Evolutionary conservation across 2,797 vertebrate genomes (phyloP).

Genomic region (Phoeniculus purpureus): DNA sequence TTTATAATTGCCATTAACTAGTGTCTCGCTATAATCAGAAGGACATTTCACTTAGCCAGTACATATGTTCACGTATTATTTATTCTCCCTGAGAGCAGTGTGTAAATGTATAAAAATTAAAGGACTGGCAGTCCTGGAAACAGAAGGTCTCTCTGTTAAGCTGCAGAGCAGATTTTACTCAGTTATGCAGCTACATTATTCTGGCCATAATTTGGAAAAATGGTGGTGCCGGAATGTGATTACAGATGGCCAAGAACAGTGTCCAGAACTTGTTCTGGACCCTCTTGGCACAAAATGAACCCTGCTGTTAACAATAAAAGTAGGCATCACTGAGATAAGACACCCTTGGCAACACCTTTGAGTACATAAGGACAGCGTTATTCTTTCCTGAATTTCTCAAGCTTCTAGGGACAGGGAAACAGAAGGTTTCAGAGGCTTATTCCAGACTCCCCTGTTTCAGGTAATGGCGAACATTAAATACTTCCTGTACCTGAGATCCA

Average conservation of each 20-base stretch:
- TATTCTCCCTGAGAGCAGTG: conserved; percentile 32
- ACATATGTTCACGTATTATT: conserved; percentile 62
- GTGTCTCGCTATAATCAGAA: not conserved
- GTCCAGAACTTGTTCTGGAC: conserved; percentile 14
- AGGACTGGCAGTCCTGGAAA: conserved; percentile 48
- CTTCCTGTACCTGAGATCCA: not conserved
- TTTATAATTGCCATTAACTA: conserved; percentile 41
- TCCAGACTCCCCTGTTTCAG: not conserved
- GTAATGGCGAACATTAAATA: not conserved
- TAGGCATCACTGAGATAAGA: not conserved
- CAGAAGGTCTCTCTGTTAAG: conserved; percentile 44
- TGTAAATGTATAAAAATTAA: conserved; percentile 48
- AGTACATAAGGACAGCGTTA: not conserved
- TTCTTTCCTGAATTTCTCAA: not conserved
- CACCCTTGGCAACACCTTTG: not conserved
- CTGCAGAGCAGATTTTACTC: not conserved
- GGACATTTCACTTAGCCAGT: conserved; percentile 35
- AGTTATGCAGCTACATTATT: not conserved
- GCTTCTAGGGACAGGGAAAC: not conserved
- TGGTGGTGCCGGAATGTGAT: not conserved
- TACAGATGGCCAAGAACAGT: conserved; percentile 30
- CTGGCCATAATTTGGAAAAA: conserved; percentile 6
- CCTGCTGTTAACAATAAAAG: not conserved
- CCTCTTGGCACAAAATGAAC: not conserved
- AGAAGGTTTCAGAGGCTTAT: not conserved